Conservation (phyloP, 2,888 invertebrate genomes). For the Troides aeacus region DNA sequence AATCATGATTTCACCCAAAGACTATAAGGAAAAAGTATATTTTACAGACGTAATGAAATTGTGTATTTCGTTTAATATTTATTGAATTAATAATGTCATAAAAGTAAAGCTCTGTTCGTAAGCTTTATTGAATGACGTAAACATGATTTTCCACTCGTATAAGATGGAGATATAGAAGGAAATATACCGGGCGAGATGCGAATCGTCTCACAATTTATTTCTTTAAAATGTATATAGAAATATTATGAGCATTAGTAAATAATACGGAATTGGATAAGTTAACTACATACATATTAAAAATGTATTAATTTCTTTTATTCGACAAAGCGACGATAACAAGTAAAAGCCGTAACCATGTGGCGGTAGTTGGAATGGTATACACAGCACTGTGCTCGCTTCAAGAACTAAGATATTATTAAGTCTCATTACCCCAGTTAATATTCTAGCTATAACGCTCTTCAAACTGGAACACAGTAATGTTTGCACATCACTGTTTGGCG, state of each 20-base stretch:
- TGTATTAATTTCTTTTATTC: no score
- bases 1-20: background rate
- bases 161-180: conserved; percentile 10
- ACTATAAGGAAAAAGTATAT: background rate
- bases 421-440: no score
- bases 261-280: background rate
- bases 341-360: no score
- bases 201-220: conserved; percentile 1
- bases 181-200: conserved; percentile 2
- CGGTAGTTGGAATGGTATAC: no score
- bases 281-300: no score
- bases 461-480: no score
- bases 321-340: no score
- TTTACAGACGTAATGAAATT: background rate
- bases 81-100: conserved; percentile 20
- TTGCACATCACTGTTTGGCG: no score
- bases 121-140: conserved; percentile 19
- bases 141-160: conserved; percentile 23
- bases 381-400: no score
- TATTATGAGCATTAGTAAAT: background rate
- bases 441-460: no score
- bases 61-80: background rate
- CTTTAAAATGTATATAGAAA: background rate
- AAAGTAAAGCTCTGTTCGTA: conserved; percentile 16
- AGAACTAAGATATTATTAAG: no score